A percentile compares a stretch with the other conserved stretches of the same genome.
Conservation (phyloP, 2,888 invertebrate genomes). For the Pediacus dermestoides region DNA sequence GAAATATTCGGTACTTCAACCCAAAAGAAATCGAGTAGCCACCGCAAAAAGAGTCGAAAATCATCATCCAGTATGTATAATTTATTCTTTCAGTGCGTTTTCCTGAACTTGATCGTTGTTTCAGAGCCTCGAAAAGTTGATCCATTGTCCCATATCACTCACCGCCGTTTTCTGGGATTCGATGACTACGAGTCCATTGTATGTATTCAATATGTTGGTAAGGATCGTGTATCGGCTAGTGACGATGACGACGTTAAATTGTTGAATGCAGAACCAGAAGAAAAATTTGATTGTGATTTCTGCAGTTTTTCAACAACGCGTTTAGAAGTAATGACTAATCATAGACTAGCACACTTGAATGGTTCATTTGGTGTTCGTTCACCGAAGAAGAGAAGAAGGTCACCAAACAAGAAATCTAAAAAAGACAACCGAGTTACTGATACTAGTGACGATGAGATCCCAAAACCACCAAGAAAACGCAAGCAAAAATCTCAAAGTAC, state of each 20-base stretch:
- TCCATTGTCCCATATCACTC: slow-evolving; percentile 51
- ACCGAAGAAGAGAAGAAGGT: slow-evolving; percentile 24
- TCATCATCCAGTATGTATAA: no score
- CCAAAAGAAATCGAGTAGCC: slow-evolving; percentile 45
- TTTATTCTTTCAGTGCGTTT: no score
- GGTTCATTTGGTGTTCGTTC: slow-evolving; percentile 40
- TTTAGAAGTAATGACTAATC: slow-evolving; percentile 69
- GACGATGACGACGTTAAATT: slow-evolving; percentile 33
- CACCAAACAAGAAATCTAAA: slow-evolving; percentile 13
- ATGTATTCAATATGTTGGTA: slow-evolving; percentile 57
- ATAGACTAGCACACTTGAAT: slow-evolving; percentile 66
- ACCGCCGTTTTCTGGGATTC: slow-evolving; percentile 50
- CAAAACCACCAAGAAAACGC: slow-evolving; percentile 19
- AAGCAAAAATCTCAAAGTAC: no score
- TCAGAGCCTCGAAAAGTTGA: background rate
- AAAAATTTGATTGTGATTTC: slow-evolving; percentile 30
- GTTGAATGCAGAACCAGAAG: slow-evolving; percentile 29
- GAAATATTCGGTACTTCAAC: slow-evolving; percentile 52
- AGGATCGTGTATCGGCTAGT: slow-evolving; percentile 28
- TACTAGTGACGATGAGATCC: slow-evolving; percentile 23
- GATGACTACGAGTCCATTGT: slow-evolving; percentile 61
- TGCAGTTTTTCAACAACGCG: slow-evolving; percentile 60
- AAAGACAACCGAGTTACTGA: slow-evolving; percentile 11
- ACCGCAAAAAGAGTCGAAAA: slow-evolving; percentile 1
- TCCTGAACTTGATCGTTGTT: no score